Conservation (phyloP, 1,140 invertebrate genomes). For the Drosophila sturtevanti region DNA sequence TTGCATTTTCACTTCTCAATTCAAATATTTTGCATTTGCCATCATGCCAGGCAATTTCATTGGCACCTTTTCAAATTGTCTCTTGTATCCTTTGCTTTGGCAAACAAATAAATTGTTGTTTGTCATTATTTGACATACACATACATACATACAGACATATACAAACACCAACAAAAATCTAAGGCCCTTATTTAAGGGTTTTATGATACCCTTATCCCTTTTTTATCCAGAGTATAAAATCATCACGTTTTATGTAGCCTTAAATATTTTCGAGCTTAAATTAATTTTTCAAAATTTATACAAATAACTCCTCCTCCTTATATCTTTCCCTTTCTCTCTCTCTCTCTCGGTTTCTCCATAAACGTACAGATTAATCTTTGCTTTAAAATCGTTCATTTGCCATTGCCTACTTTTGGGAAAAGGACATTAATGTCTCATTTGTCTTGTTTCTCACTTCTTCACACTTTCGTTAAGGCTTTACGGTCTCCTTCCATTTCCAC, state of each 20-base stretch:
- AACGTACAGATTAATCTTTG: neutral
- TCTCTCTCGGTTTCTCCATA: neutral
- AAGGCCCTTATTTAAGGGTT: neutral
- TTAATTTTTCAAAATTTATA: conserved; percentile 47
- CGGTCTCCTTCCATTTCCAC: conserved; percentile 1
- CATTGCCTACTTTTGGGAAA: conserved; percentile 37
- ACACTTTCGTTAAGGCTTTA: neutral
- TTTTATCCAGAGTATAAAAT: conserved; percentile 41
- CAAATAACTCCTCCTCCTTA: neutral
- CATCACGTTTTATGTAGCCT: conserved; percentile 36
- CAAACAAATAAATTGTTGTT: conserved; percentile 20
- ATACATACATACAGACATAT: neutral
- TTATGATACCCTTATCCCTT: conserved; percentile 14
- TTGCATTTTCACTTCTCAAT: conserved; percentile 26
- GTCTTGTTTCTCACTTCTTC: conserved; percentile 23
- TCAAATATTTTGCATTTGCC: conserved; percentile 36
- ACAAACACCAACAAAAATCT: neutral
- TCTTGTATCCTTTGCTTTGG: conserved; percentile 9
- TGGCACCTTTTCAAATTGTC: conserved; percentile 13
- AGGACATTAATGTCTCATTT: conserved; percentile 40
- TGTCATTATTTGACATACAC: conserved; percentile 24
- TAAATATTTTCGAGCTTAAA: conserved; percentile 22
- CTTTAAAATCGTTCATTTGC: conserved; percentile 53
- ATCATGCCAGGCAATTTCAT: conserved; percentile 43
- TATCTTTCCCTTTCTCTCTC: neutral